Percentiles rank a stretch among this genome's conserved stretches.
Evolutionary conservation across 2,113 vertebrate species (phyloP).

Genomic region (Strix aluco): DNA sequence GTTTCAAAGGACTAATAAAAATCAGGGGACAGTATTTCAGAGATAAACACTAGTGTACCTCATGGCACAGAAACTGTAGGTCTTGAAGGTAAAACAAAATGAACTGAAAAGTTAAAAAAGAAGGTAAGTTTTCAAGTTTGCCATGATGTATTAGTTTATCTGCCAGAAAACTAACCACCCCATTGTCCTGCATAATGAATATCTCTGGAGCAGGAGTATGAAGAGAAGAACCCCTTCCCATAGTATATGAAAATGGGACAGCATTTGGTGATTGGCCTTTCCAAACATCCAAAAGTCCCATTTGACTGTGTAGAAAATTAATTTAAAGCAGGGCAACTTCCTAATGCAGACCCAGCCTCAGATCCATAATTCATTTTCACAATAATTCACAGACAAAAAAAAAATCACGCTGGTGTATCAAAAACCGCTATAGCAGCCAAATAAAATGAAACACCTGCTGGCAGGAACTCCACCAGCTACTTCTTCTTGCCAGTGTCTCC

Average conservation of each 20-base stretch:
- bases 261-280: not conserved
- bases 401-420: not conserved
- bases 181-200: not conserved
- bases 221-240: not conserved
- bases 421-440: not conserved
- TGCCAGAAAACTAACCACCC: not conserved
- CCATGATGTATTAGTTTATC: not conserved
- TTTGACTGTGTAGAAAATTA: not conserved
- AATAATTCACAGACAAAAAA: not conserved
- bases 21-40: not conserved
- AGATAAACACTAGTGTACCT: not conserved
- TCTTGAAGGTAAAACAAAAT: not conserved
- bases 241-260: not conserved
- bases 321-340: not conserved
- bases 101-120: not conserved
- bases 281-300: not conserved
- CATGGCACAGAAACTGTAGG: not conserved
- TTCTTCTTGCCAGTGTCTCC: not conserved
- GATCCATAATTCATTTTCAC: not conserved
- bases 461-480: not conserved
- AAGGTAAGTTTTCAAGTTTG: not conserved
- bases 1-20: not conserved
- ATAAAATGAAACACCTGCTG: not conserved
- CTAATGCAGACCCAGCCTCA: not conserved
- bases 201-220: not conserved